These are phyloP conservation scores for Amblyteles armatorius DNA, from an alignment of 2,888 invertebrate species.

Conservation along the genomic window DNA sequence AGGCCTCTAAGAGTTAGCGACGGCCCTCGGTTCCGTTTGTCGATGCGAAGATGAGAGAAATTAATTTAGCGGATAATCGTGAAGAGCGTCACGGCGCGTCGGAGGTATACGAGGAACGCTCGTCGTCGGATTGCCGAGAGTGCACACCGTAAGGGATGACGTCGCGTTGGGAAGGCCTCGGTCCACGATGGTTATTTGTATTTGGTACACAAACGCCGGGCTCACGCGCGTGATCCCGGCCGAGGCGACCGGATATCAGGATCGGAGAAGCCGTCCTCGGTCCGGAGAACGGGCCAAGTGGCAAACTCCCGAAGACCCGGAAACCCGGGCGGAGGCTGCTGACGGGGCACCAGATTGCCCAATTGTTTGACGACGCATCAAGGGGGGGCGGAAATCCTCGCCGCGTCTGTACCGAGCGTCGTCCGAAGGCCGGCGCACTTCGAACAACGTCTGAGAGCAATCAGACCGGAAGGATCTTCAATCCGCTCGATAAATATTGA, in stretches of 20 bases:
- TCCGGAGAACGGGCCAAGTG: conserved; percentile 14
- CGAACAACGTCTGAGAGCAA: conserved; percentile 6
- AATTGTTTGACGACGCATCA: conserved; percentile 57
- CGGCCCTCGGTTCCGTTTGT: conserved; percentile 16
- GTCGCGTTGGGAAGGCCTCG: conserved; percentile 5
- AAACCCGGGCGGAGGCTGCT: conserved; percentile 14
- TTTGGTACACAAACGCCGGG: conserved; percentile 76
- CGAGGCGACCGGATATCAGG: conserved; percentile 39
- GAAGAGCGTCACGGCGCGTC: conserved; percentile 68
- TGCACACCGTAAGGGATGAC: conserved; percentile 21
- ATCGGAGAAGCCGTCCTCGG: conserved; percentile 23
- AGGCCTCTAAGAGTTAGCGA: background rate
- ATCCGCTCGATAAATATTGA: conserved; percentile 60
- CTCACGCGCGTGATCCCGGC: conserved; percentile 57
- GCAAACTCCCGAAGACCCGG: conserved; percentile 28
- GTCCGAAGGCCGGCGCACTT: background rate
- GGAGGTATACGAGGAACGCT: background rate
- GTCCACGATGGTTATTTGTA: conserved; percentile 77
- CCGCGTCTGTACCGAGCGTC: conserved; percentile 3
- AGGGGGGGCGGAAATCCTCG: conserved; percentile 33
- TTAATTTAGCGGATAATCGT: conserved; percentile 82
- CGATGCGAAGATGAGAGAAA: conserved; percentile 74
- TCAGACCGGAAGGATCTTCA: conserved; percentile 42
- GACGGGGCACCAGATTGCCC: conserved; percentile 61
- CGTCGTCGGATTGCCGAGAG: conserved; percentile 13